Conservation (phyloP, 2,888 invertebrate genomes). For the Microplitis deprimator region DNA sequence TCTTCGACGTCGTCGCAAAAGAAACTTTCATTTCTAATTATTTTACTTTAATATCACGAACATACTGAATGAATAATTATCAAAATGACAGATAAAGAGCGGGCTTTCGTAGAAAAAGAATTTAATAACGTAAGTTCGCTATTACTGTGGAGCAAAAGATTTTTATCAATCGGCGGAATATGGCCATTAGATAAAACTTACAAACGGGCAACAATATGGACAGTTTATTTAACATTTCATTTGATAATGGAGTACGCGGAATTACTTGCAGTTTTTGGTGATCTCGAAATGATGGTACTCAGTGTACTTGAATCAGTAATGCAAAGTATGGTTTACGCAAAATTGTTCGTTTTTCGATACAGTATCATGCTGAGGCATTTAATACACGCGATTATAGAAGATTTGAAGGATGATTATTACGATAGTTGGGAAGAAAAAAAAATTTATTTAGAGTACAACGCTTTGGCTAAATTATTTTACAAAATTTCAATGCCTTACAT, state of each 20-base stretch:
- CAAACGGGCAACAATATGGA: constrained; percentile 46
- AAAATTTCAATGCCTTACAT: constrained; percentile 50
- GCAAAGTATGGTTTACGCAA: constrained; percentile 49
- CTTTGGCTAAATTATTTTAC: constrained; percentile 44
- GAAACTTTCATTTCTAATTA: too few relatives aligned
- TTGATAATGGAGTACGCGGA: constrained; percentile 48
- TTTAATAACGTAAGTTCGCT: constrained; percentile 40
- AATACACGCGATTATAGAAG: constrained; percentile 45
- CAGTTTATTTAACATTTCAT: constrained; percentile 45
- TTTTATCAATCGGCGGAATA: constrained; percentile 46
- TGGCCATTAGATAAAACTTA: constrained; percentile 50
- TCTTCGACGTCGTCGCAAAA: not conserved
- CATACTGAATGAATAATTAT: too few relatives aligned
- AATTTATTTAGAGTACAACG: constrained; percentile 49
- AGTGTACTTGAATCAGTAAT: constrained; percentile 47
- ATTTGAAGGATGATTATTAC: constrained; percentile 40
- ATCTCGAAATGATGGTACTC: constrained; percentile 45
- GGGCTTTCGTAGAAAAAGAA: constrained; percentile 30
- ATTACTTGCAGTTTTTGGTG: constrained; percentile 43
- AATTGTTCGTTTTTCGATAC: constrained; percentile 48
- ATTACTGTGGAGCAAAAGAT: constrained; percentile 45
- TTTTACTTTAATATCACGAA: too few relatives aligned
- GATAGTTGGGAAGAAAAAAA: constrained; percentile 42
- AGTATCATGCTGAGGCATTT: constrained; percentile 45
- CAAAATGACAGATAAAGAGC: not conserved